A percentile compares a stretch with the other conserved stretches of the same genome.
Conservation (phyloP, 2,797 vertebrate genomes). For the Rhinoraja longicauda region DNA sequence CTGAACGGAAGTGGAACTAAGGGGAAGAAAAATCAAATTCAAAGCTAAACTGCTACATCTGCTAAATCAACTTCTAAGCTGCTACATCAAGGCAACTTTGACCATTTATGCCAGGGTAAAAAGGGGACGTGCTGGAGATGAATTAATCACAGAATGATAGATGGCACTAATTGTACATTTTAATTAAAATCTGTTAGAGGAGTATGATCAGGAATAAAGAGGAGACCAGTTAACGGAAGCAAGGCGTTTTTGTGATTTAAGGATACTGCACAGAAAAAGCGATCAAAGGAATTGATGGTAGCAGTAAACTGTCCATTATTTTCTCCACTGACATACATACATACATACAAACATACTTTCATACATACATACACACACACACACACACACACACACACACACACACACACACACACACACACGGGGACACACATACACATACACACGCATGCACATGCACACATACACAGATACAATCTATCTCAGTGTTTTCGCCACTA, state of each 20-base stretch:
- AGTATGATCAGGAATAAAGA: not conserved
- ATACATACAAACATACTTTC: no score
- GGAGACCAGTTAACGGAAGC: not conserved
- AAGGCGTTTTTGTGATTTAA: not conserved
- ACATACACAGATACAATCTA: no score
- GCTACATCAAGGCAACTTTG: not conserved
- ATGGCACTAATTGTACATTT: not conserved
- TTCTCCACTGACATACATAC: not conserved
- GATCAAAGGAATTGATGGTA: not conserved
- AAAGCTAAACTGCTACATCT: not conserved
- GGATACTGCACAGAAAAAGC: not conserved
- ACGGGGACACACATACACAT: no score
- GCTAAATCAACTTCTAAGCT: not conserved
- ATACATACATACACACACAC: no score
- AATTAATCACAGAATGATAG: not conserved
- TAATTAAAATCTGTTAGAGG: conserved; percentile 3
- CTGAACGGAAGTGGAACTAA: not conserved
- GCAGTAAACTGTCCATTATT: not conserved
- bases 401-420: no score
- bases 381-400: no score
- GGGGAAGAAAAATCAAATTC: not conserved
- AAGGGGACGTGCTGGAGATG: not conserved
- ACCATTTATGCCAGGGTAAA: not conserved
- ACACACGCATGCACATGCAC: no score
- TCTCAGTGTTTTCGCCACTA: no score